Evolutionary conservation across 2,797 vertebrate species (phyloP).

Genomic region (Danio albolineatus): DNA sequence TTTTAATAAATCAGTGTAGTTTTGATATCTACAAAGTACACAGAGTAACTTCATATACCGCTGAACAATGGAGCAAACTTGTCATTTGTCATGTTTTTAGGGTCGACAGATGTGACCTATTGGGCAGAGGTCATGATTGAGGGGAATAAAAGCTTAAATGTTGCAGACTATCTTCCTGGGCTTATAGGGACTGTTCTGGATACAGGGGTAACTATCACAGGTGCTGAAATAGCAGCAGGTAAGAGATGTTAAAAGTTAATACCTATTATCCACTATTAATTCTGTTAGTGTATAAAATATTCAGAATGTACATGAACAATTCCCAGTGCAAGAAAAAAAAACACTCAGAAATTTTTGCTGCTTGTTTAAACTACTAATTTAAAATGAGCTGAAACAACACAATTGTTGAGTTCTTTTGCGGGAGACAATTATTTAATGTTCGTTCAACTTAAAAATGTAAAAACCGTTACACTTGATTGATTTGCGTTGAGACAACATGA

Average conservation of each 20-base stretch:
- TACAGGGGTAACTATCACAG: constrained; percentile 36
- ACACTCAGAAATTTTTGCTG: not conserved
- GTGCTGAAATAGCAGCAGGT: constrained; percentile 56
- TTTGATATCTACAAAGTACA: not conserved
- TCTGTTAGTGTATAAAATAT: not conserved
- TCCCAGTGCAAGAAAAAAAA: not conserved
- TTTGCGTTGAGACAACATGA: too few relatives aligned
- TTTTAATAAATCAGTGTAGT: not conserved
- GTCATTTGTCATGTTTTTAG: constrained; percentile 14
- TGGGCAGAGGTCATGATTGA: constrained; percentile 61
- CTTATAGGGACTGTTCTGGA: not conserved
- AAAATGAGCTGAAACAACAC: too few relatives aligned
- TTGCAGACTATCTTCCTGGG: constrained; percentile 29
- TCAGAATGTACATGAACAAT: not conserved
- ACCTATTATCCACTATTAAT: not conserved
- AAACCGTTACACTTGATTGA: too few relatives aligned
- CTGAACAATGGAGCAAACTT: not conserved
- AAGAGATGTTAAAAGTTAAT: not conserved
- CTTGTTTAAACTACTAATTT: too few relatives aligned
- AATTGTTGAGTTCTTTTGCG: too few relatives aligned
- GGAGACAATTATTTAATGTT: too few relatives aligned
- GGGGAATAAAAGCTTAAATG: constrained; percentile 57
- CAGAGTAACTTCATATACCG: not conserved
- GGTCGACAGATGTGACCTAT: constrained; percentile 32
- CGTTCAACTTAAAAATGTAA: too few relatives aligned